phyloP scores from a whole-genome alignment of 2,888 invertebrate genomes.

The Keiferia lycopersicella region DNA sequence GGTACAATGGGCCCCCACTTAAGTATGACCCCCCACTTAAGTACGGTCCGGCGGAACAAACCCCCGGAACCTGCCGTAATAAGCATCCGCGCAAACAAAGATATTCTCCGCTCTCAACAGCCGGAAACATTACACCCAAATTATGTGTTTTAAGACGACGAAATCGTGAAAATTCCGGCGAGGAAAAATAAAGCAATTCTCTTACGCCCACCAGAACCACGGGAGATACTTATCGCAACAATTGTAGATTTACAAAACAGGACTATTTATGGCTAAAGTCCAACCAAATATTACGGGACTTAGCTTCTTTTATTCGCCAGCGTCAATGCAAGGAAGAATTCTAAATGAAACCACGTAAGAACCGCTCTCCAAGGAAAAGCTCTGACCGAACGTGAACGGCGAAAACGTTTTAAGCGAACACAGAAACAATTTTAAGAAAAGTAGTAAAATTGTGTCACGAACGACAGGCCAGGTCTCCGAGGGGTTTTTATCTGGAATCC shows the following conservation, averaged over 20 bases:
- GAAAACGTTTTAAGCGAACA: slow-evolving; percentile 22
- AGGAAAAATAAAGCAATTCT: slow-evolving; percentile 32
- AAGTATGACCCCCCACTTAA: slow-evolving; percentile 68
- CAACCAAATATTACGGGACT: slow-evolving; percentile 4
- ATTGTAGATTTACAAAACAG: slow-evolving; percentile 25
- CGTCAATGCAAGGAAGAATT: slow-evolving; percentile 3
- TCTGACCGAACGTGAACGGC: slow-evolving; percentile 7
- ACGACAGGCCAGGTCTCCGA: slow-evolving; percentile 33
- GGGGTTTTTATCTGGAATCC: slow-evolving; percentile 43
- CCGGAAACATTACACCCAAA: slow-evolving; percentile 65
- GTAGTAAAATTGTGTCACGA: slow-evolving; percentile 28
- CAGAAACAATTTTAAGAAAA: slow-evolving; percentile 30
- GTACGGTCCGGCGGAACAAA: slow-evolving; percentile 69
- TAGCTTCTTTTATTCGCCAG: background rate
- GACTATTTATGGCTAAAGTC: slow-evolving; percentile 22
- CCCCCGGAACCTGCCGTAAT: slow-evolving; percentile 67
- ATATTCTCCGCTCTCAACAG: slow-evolving; percentile 62
- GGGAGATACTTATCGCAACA: slow-evolving; percentile 27
- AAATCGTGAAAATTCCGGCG: slow-evolving; percentile 47
- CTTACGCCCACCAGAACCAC: slow-evolving; percentile 9
- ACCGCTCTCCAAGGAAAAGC: slow-evolving; percentile 1
- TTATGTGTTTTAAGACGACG: slow-evolving; percentile 55
- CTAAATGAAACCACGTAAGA: slow-evolving; percentile 3
- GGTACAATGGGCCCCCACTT: slow-evolving; percentile 68
- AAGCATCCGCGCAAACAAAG: slow-evolving; percentile 73